Evolutionary conservation across 2,113 vertebrate genomes (phyloP).

Genomic region (Shinisaurus crocodilurus): DNA sequence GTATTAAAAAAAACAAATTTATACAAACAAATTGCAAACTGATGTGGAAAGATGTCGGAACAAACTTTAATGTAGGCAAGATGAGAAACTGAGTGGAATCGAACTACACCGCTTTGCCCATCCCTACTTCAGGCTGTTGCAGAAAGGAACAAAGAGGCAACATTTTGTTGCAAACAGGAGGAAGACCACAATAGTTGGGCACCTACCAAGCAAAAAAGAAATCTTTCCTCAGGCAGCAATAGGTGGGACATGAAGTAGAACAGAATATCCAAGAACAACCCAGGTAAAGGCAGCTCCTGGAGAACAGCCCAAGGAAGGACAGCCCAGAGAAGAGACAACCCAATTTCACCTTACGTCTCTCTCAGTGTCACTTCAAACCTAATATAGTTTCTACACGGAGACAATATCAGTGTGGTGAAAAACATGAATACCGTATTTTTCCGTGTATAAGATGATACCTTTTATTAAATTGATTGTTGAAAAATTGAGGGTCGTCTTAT

Average conservation of each 20-base stretch:
- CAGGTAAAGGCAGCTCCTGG: neutral
- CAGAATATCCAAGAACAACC: neutral
- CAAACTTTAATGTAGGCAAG: too few relatives aligned
- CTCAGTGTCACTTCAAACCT: neutral
- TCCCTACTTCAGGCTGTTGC: neutral
- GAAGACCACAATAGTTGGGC: neutral
- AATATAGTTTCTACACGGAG: neutral
- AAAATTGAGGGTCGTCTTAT: too few relatives aligned
- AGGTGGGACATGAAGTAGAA: neutral
- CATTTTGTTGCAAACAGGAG: neutral
- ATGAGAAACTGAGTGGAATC: too few relatives aligned
- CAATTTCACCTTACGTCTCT: slow-evolving; percentile 10
- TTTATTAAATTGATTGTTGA: too few relatives aligned
- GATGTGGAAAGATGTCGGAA: too few relatives aligned
- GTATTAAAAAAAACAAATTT: too few relatives aligned
- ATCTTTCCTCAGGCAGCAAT: neutral
- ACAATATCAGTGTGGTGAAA: neutral
- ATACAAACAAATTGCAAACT: too few relatives aligned
- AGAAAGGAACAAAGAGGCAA: neutral
- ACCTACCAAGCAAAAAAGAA: neutral
- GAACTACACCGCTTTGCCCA: too few relatives aligned
- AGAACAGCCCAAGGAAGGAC: neutral
- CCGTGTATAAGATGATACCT: too few relatives aligned
- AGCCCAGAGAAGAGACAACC: neutral
- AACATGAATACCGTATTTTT: neutral